These are phyloP conservation scores for Montifringilla adamsi DNA, from an alignment of 2,113 vertebrate genomes.

Conservation along the genomic window DNA sequence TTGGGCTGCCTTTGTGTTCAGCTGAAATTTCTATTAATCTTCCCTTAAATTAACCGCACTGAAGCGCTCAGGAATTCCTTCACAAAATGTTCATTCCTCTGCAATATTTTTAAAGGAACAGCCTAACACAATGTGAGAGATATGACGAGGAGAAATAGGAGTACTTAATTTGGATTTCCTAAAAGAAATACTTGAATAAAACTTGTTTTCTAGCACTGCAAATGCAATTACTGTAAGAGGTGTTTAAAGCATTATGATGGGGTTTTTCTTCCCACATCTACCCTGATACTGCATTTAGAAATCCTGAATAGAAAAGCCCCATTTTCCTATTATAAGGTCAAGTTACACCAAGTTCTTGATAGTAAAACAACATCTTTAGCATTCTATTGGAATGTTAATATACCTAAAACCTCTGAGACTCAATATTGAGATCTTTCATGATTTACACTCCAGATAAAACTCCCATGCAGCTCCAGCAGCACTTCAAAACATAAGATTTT, in stretches of 20 bases:
- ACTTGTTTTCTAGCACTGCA: not conserved
- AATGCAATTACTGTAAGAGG: conserved; percentile 46
- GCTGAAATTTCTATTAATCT: conserved; percentile 9
- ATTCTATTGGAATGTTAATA: conserved; percentile 65
- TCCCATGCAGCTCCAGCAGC: not conserved
- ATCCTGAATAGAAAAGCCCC: conserved; percentile 51
- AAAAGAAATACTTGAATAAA: conserved; percentile 25
- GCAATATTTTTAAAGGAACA: not conserved
- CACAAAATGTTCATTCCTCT: not conserved
- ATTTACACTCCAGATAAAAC: conserved; percentile 47
- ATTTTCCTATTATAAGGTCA: conserved; percentile 71
- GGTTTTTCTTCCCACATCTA: not conserved
- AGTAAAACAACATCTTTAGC: conserved; percentile 38
- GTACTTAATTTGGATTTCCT: conserved; percentile 40
- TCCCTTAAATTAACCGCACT: conserved; percentile 15
- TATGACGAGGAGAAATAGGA: not conserved
- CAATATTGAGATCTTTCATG: conserved; percentile 45
- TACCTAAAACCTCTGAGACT: conserved; percentile 58
- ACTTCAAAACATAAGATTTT: conserved; percentile 45
- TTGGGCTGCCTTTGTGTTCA: not conserved
- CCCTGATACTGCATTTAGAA: not conserved
- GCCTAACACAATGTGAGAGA: not conserved
- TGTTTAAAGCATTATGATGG: not conserved
- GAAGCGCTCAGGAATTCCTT: not conserved
- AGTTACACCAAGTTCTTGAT: conserved; percentile 62